These are phyloP conservation scores for Itoplectis maculator DNA, from an alignment of 2,888 invertebrate genomes.

Conservation along the genomic window DNA sequence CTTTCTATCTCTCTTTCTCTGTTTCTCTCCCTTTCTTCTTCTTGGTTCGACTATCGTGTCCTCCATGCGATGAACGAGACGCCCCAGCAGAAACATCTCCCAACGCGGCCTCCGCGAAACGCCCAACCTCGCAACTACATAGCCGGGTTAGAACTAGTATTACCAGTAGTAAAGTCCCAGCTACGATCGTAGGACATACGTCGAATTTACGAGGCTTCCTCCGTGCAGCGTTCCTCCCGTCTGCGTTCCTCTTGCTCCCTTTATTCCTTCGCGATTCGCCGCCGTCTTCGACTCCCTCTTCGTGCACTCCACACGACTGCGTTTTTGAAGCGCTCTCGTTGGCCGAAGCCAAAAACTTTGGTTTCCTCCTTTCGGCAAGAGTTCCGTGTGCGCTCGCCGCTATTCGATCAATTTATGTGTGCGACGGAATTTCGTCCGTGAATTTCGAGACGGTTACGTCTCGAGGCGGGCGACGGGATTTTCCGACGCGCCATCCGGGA, in stretches of 20 bases:
- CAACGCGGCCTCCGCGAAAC: slow-evolving; percentile 14
- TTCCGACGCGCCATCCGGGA: background rate
- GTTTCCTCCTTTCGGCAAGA: background rate
- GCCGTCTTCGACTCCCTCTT: slow-evolving; percentile 24
- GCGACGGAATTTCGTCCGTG: background rate
- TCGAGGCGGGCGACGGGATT: background rate
- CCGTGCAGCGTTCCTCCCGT: slow-evolving; percentile 26
- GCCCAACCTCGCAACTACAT: slow-evolving; percentile 3
- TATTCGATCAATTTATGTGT: slow-evolving; percentile 5
- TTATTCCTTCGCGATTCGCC: slow-evolving; percentile 31
- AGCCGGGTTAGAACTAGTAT: slow-evolving; percentile 21
- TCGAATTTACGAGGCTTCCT: slow-evolving; percentile 46
- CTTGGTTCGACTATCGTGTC: slow-evolving; percentile 6
- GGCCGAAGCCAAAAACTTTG: slow-evolving; percentile 27
- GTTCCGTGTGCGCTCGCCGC: background rate
- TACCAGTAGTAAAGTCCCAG: slow-evolving; percentile 35
- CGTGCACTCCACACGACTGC: background rate
- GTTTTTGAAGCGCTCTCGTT: slow-evolving; percentile 21
- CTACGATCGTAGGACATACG: slow-evolving; percentile 33
- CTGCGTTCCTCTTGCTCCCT: slow-evolving; percentile 8
- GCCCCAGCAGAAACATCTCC: slow-evolving; percentile 23
- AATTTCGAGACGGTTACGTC: background rate
- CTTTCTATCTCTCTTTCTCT: background rate
- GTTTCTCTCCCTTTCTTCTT: background rate
- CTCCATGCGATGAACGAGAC: slow-evolving; percentile 14